A percentile compares a stretch with the other conserved stretches of the same genome.
phyloP scores from a whole-genome alignment of 2,888 invertebrate species.

The Lampropteryx suffumata region DNA sequence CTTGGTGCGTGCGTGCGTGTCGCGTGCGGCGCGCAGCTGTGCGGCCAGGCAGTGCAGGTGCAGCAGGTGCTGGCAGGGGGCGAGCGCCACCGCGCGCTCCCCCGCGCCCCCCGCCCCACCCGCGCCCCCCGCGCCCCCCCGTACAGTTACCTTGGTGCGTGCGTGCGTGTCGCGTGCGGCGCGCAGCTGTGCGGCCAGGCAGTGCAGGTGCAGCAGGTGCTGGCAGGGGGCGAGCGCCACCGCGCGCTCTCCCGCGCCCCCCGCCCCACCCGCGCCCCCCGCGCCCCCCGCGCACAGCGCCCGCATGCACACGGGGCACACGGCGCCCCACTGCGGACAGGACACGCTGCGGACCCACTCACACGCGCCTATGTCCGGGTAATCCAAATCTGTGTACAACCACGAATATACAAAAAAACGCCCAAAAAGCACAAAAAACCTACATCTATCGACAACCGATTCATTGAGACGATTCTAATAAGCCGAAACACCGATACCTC shows the following conservation, averaged over 20 bases:
- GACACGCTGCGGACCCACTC: conserved; percentile 50
- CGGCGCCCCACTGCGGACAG: conserved; percentile 85
- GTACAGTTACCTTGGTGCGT: conserved; percentile 2
- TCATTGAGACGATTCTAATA: too few relatives aligned
- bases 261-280: not conserved
- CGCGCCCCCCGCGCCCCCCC: conserved; percentile 3
- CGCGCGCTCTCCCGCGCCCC: conserved; percentile 82
- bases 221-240: conserved; percentile 86
- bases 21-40: too few relatives aligned
- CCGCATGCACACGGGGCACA: conserved; percentile 88
- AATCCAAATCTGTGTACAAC: conserved; percentile 4
- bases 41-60: too few relatives aligned
- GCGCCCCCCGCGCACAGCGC: conserved; percentile 66
- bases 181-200: conserved; percentile 87
- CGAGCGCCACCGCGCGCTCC: too few relatives aligned
- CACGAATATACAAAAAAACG: too few relatives aligned
- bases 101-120: too few relatives aligned
- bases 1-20: not conserved
- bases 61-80: too few relatives aligned
- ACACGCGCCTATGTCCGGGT: conserved; percentile 2
- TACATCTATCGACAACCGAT: too few relatives aligned
- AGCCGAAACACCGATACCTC: too few relatives aligned
- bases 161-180: too few relatives aligned
- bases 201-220: conserved; percentile 91
- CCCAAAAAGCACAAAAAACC: too few relatives aligned